Conservation (phyloP, 2,888 invertebrate genomes). For the Abrostola triplasia region DNA sequence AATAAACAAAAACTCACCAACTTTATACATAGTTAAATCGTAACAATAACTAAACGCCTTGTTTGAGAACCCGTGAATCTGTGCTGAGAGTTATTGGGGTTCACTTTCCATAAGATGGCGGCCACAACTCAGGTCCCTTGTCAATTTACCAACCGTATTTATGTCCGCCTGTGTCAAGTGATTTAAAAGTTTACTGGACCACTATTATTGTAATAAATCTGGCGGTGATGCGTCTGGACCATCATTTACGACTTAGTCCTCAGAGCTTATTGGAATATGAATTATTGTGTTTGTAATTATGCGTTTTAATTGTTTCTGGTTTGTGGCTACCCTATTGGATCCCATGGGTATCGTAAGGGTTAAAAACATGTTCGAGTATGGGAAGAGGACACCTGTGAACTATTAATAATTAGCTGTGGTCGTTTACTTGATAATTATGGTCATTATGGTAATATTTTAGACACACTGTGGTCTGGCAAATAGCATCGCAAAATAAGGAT, state of each 20-base stretch:
- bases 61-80: constrained; percentile 79
- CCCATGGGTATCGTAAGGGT: constrained; percentile 26
- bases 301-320: constrained; percentile 3
- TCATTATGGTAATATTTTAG: constrained; percentile 19
- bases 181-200: constrained; percentile 52
- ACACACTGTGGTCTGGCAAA: background rate
- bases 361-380: constrained; percentile 26
- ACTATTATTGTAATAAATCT: constrained; percentile 51
- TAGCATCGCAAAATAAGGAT: too few species aligned
- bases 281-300: constrained; percentile 11
- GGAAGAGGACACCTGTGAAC: constrained; percentile 43
- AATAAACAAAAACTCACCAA: constrained; percentile 37
- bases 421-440: constrained; percentile 24
- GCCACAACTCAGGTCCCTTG: constrained; percentile 77
- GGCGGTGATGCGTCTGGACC: constrained; percentile 5
- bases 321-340: constrained; percentile 8
- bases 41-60: constrained; percentile 69
- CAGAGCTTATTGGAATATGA: constrained; percentile 24
- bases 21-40: constrained; percentile 49
- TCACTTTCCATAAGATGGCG: constrained; percentile 73
- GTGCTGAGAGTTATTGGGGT: constrained; percentile 77
- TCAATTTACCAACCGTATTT: constrained; percentile 74
- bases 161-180: constrained; percentile 55
- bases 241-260: constrained; percentile 1
- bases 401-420: constrained; percentile 8